Evolutionary conservation across 37 sponge, comb jelly and placozoan genomes (phyloP).

Genomic region (Beroe ovata): DNA sequence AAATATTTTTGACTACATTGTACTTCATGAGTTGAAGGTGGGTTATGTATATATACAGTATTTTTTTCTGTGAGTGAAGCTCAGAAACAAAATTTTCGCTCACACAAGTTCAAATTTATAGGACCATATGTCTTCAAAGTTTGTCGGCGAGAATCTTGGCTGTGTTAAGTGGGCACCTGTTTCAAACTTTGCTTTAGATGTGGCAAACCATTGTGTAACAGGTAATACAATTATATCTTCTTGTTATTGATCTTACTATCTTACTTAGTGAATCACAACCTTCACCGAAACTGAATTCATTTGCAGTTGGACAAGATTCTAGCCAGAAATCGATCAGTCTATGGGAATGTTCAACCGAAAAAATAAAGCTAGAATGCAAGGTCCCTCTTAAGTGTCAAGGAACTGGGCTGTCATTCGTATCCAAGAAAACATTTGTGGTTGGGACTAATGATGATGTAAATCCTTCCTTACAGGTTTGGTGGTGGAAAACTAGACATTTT

Average conservation of each 20-base stretch:
- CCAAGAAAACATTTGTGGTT: conserved; percentile 6
- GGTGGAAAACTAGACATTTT: too few relatives aligned
- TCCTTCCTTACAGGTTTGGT: conserved; percentile 13
- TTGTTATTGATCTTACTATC: not conserved
- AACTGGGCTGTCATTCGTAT: not conserved
- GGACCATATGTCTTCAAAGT: conserved; percentile 40
- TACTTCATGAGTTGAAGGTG: too few relatives aligned
- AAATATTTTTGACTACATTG: too few relatives aligned
- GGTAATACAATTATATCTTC: too few relatives aligned
- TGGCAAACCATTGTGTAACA: not conserved
- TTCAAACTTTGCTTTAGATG: not conserved
- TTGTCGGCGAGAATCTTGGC: conserved; percentile 37
- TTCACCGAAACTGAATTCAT: not conserved
- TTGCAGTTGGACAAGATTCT: conserved; percentile 2
- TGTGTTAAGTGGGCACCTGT: conserved; percentile 49
- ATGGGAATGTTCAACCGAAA: conserved; percentile 27
- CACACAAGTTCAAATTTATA: too few relatives aligned
- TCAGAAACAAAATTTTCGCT: too few relatives aligned
- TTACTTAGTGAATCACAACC: not conserved
- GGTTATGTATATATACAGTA: too few relatives aligned
- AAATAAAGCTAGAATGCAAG: not conserved
- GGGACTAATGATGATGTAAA: not conserved
- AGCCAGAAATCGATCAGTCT: conserved; percentile 8
- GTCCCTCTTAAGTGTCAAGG: not conserved
- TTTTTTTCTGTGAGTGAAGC: too few relatives aligned